These are phyloP conservation scores for Peucedramus taeniatus DNA, from an alignment of 2,113 vertebrate genomes.

Conservation along the genomic window DNA sequence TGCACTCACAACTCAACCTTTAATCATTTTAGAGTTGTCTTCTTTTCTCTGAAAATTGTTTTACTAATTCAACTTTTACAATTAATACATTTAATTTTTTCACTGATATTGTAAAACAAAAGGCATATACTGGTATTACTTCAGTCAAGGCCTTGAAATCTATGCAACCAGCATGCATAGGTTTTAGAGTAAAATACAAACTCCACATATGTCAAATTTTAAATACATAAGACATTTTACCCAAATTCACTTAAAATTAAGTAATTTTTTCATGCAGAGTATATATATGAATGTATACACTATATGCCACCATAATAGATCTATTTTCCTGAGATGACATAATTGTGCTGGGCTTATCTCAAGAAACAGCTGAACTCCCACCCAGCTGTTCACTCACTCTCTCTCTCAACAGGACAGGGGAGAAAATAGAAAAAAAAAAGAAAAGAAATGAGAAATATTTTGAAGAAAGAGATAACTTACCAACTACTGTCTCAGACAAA, in stretches of 20 bases:
- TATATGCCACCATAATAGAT: neutral
- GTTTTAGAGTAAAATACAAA: neutral
- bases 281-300: neutral
- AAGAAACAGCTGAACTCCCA: neutral
- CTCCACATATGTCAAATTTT: neutral
- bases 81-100: slow-evolving; percentile 28
- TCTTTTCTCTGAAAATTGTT: slow-evolving; percentile 1
- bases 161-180: neutral
- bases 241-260: neutral
- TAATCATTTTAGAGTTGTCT: slow-evolving; percentile 53
- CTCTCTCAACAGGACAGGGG: neutral
- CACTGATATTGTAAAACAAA: slow-evolving; percentile 42
- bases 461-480: neutral
- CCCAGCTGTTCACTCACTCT: neutral
- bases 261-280: neutral
- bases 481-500: neutral
- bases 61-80: slow-evolving; percentile 53
- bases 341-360: neutral
- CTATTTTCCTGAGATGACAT: neutral
- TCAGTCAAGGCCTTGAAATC: neutral
- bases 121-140: neutral
- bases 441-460: neutral
- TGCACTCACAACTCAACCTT: neutral
- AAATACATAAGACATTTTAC: neutral
- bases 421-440: neutral